These are phyloP conservation scores for Strigamia maritima DNA, from an alignment of 2,888 invertebrate species.

Conservation along the genomic window DNA sequence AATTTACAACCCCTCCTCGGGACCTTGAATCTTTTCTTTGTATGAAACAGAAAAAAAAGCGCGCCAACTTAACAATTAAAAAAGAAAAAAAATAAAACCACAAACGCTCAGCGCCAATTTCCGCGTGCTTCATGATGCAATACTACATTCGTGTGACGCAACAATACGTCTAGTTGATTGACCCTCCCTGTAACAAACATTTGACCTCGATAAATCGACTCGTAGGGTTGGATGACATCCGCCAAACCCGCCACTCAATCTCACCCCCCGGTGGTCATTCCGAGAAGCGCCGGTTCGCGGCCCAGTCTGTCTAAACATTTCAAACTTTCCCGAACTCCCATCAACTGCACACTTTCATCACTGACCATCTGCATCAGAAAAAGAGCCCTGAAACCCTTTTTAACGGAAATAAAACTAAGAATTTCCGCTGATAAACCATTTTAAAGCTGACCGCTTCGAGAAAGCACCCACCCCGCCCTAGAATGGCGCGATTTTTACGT, in stretches of 20 bases:
- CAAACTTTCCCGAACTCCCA: background rate
- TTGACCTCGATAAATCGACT: slow-evolving; percentile 12
- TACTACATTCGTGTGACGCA: background rate
- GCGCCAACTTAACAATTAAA: background rate
- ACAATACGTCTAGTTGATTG: slow-evolving; percentile 19
- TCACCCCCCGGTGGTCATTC: background rate
- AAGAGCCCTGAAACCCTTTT: too few relatives aligned
- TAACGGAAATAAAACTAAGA: background rate
- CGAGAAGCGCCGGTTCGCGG: background rate
- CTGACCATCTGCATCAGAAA: too few relatives aligned
- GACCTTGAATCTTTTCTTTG: slow-evolving; percentile 18
- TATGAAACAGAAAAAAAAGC: background rate
- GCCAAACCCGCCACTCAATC: background rate
- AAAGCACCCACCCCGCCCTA: slow-evolving; percentile 3
- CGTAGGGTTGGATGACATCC: slow-evolving; percentile 10
- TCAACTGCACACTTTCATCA: background rate
- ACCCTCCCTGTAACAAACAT: slow-evolving; percentile 11
- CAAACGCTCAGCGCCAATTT: background rate
- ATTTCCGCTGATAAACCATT: background rate
- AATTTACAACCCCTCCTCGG: background rate
- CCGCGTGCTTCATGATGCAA: slow-evolving; percentile 27
- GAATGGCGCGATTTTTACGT: slow-evolving; percentile 25
- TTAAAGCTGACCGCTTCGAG: background rate
- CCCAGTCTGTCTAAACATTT: background rate
- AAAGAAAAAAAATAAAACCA: background rate